phyloP scores from a whole-genome alignment of 2,113 vertebrate genomes.

The Oenanthe melanoleuca region DNA sequence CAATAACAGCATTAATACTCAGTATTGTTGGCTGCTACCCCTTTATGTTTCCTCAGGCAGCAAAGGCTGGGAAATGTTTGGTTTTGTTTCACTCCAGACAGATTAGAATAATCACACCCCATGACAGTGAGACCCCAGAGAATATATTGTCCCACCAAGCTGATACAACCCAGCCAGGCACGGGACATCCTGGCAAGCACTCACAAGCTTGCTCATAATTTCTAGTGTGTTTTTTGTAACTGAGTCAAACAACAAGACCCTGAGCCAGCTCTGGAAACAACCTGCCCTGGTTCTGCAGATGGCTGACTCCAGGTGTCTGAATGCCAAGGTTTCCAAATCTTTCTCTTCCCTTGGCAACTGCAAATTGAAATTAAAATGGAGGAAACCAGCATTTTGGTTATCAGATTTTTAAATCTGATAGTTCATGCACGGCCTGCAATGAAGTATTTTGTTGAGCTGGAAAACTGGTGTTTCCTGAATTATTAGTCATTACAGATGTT shows the following conservation, averaged over 20 bases:
- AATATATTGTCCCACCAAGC: background rate
- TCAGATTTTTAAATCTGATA: background rate
- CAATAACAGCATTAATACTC: background rate
- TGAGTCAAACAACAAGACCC: background rate
- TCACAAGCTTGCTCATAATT: background rate
- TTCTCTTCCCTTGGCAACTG: background rate
- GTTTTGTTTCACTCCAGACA: background rate
- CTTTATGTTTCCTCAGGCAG: background rate
- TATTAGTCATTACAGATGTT: background rate
- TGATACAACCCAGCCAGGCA: background rate
- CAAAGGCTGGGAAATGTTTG: background rate
- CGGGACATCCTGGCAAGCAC: background rate
- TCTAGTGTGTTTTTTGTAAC: background rate
- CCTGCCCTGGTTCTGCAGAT: background rate
- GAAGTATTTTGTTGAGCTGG: background rate
- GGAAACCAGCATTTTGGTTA: background rate
- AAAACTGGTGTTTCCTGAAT: background rate
- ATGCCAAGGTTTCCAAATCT: background rate
- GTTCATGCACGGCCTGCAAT: background rate
- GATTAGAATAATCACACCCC: background rate
- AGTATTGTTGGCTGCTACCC: background rate
- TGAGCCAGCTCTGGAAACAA: background rate
- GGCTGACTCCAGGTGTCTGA: background rate
- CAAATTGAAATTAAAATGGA: background rate
- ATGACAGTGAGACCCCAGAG: background rate